Conservation (phyloP, 2,888 invertebrate species). For the Osedax fenrisi region DNA sequence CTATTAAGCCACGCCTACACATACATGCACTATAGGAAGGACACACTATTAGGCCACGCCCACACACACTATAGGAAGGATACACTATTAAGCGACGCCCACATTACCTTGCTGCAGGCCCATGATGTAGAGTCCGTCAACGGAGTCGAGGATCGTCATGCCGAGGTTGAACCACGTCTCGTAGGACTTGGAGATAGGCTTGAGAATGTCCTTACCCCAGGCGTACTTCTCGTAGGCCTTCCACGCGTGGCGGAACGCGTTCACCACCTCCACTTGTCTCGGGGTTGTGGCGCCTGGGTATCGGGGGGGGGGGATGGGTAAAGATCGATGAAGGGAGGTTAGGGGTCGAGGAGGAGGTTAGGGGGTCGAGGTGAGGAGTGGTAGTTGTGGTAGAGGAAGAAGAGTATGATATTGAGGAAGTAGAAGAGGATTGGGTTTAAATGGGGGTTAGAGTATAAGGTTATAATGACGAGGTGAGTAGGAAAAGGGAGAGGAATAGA, state of each 20-base stretch:
- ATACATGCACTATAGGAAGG: no score
- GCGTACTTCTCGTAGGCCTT: slow-evolving; percentile 79
- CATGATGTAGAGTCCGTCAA: slow-evolving; percentile 94
- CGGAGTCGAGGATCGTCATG: slow-evolving; percentile 81
- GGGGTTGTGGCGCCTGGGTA: slow-evolving; percentile 63
- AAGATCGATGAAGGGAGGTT: no score
- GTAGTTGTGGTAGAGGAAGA: background rate
- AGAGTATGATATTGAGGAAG: background rate
- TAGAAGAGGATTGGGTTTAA: background rate
- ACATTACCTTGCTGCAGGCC: slow-evolving; percentile 79
- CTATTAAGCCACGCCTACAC: no score
- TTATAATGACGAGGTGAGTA: background rate
- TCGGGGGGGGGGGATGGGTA: no score
- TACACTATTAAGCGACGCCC: no score
- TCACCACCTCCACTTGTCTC: slow-evolving; percentile 71
- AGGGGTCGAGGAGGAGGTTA: slow-evolving; percentile 55
- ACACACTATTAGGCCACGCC: no score
- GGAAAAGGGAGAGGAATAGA: background rate
- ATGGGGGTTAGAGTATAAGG: background rate
- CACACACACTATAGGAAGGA: no score
- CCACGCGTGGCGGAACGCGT: slow-evolving; percentile 86
- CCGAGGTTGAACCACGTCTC: slow-evolving; percentile 92
- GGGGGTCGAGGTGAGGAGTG: slow-evolving; percentile 23
- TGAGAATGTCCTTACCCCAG: slow-evolving; percentile 92
- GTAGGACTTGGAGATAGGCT: slow-evolving; percentile 70